Conservation (phyloP, 2,797 vertebrate genomes). For the Brotula barbata region DNA sequence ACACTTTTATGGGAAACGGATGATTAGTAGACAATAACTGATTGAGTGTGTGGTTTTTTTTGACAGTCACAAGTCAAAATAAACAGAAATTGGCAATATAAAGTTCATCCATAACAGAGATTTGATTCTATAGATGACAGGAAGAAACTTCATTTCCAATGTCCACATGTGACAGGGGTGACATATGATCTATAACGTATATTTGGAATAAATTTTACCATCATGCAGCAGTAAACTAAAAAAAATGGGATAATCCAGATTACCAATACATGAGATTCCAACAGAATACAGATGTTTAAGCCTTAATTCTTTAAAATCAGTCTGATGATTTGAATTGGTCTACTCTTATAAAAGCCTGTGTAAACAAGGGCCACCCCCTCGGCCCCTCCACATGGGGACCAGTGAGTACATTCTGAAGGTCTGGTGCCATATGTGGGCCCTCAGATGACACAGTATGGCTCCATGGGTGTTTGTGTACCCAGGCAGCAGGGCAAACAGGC, state of each 20-base stretch:
- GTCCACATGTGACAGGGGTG: no score
- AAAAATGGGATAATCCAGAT: no score
- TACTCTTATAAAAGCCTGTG: background rate
- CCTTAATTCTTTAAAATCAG: background rate
- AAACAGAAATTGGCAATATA: conserved; percentile 41
- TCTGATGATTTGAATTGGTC: background rate
- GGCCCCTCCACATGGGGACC: background rate
- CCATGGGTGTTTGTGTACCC: conserved; percentile 87
- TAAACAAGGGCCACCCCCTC: background rate
- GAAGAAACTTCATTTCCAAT: background rate
- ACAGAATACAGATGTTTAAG: no score
- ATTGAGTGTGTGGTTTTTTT: conserved; percentile 9
- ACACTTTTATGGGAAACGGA: conserved; percentile 37
- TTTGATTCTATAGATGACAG: no score
- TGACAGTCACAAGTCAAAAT: no score
- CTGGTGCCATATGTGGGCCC: conserved; percentile 43
- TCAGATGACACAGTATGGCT: conserved; percentile 86
- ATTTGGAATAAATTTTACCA: conserved; percentile 17
- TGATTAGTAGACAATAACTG: conserved; percentile 13
- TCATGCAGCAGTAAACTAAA: conserved; percentile 11
- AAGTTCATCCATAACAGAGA: conserved; percentile 31
- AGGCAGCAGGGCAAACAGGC: conserved; percentile 89
- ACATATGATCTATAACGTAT: background rate
- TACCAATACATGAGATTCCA: no score
- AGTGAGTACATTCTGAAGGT: conserved; percentile 40